phyloP scores from a whole-genome alignment of 2,888 invertebrate genomes.

The Anthophora plumipes region DNA sequence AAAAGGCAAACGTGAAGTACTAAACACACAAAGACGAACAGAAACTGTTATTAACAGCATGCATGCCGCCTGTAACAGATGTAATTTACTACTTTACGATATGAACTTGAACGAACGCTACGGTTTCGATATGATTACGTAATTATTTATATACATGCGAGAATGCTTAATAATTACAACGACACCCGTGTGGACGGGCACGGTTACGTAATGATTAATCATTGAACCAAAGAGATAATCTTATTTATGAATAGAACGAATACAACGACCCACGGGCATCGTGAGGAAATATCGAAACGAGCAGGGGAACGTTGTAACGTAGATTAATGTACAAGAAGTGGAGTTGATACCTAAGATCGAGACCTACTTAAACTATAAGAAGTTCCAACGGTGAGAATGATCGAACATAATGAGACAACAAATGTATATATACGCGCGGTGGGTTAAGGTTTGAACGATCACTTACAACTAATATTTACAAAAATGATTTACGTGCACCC shows the following conservation, averaged over 20 bases:
- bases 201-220: conserved; percentile 59
- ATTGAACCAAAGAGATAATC: conserved; percentile 52
- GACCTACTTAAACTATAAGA: no score
- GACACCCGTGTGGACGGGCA: conserved; percentile 7
- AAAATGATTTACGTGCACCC: conserved; percentile 26
- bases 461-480: conserved; percentile 64
- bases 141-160: conserved; percentile 44
- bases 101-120: conserved; percentile 54
- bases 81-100: conserved; percentile 60
- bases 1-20: conserved; percentile 45
- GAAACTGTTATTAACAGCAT: conserved; percentile 47
- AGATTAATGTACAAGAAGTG: neutral
- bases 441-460: conserved; percentile 33
- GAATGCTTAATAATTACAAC: conserved; percentile 26
- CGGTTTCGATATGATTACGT: conserved; percentile 44
- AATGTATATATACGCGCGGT: no score
- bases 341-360: neutral
- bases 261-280: conserved; percentile 24
- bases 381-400: no score
- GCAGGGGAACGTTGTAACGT: conserved; percentile 16
- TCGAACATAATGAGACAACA: conserved; percentile 27
- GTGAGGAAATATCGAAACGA: conserved; percentile 32
- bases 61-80: conserved; percentile 45
- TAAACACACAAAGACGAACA: conserved; percentile 51
- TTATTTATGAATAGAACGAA: conserved; percentile 52